These are phyloP conservation scores for Myrmophylax atrothorax DNA, from an alignment of 2,113 vertebrate genomes.

Conservation along the genomic window DNA sequence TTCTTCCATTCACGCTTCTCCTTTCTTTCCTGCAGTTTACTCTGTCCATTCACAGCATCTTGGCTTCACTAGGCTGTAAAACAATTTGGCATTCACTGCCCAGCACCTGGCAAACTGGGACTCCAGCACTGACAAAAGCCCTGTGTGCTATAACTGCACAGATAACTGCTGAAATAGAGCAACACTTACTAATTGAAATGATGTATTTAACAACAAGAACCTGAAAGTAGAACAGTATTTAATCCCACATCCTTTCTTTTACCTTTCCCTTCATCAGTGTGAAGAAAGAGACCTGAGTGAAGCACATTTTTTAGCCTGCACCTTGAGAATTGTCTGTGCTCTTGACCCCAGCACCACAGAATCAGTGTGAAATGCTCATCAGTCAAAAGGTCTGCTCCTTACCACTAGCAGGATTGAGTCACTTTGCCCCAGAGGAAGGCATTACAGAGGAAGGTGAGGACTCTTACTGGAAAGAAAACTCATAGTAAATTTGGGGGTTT, in stretches of 20 bases:
- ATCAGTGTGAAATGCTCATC: not conserved
- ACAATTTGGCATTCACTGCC: not conserved
- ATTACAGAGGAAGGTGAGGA: not conserved
- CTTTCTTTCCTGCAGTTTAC: conserved; percentile 2
- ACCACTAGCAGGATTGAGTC: not conserved
- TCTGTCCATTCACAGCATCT: not conserved
- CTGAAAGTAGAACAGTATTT: not conserved
- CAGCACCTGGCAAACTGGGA: not conserved
- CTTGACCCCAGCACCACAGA: not conserved
- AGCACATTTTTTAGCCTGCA: not conserved
- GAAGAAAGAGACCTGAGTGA: not conserved
- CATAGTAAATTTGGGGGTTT: not conserved
- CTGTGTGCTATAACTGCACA: not conserved
- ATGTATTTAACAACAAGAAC: not conserved
- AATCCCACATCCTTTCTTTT: not conserved
- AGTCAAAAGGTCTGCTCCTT: not conserved
- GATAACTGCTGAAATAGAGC: not conserved
- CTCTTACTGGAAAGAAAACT: not conserved
- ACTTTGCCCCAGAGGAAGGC: not conserved
- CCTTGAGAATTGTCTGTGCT: not conserved
- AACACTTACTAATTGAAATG: not conserved
- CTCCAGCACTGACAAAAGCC: not conserved
- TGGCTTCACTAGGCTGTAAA: not conserved
- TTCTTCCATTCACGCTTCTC: not conserved
- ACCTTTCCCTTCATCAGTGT: not conserved